Evolutionary conservation across 2,888 invertebrate genomes (phyloP).

Genomic region (Silvanus unidentatus): DNA sequence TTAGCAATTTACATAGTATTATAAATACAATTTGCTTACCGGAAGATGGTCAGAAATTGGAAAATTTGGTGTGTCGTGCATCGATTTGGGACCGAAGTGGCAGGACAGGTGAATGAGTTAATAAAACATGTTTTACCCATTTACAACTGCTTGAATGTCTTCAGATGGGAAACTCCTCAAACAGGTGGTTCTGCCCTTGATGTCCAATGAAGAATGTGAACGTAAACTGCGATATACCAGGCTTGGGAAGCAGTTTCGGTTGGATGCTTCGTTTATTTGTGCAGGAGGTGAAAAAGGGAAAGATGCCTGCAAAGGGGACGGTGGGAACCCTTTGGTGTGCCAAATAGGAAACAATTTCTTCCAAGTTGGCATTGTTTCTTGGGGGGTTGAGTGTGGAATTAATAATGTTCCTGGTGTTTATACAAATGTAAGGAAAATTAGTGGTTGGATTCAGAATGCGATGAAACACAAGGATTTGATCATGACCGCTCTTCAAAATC

Average conservation of each 20-base stretch:
- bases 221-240: slow-evolving; percentile 55
- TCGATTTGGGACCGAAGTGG: slow-evolving; percentile 59
- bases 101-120: background rate
- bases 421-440: slow-evolving; percentile 60
- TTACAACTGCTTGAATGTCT: too few relatives aligned
- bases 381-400: slow-evolving; percentile 84
- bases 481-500: too few relatives aligned
- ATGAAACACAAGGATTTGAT: background rate
- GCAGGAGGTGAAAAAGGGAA: slow-evolving; percentile 70
- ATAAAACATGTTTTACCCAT: slow-evolving; percentile 50
- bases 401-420: slow-evolving; percentile 73
- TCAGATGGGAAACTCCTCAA: slow-evolving; percentile 48
- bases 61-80: slow-evolving; percentile 55
- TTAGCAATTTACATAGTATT: slow-evolving; percentile 49
- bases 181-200: slow-evolving; percentile 64
- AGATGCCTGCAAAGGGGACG: slow-evolving; percentile 57
- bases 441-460: slow-evolving; percentile 34
- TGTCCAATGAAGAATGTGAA: slow-evolving; percentile 57
- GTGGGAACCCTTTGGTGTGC: slow-evolving; percentile 16
- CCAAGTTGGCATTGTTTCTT: slow-evolving; percentile 77
- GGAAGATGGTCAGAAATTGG: slow-evolving; percentile 46
- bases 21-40: slow-evolving; percentile 67
- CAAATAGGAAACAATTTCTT: slow-evolving; percentile 54
- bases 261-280: slow-evolving; percentile 69
- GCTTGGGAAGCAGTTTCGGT: slow-evolving; percentile 57